A percentile compares a stretch with the other conserved stretches of the same genome.
phyloP scores from a whole-genome alignment of 1,140 invertebrate genomes.

The Zaprionus inermis region DNA sequence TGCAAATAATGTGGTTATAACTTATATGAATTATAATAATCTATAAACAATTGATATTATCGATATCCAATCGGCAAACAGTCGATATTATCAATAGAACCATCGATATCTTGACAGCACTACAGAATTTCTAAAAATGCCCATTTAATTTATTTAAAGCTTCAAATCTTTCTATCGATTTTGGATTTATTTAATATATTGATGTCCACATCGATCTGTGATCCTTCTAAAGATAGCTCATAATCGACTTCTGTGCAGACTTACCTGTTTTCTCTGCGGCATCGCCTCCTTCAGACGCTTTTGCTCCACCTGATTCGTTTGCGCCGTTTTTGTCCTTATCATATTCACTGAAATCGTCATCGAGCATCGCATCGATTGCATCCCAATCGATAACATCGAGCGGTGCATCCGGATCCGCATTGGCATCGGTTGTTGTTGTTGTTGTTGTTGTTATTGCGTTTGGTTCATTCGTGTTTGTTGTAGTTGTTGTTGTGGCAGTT shows the following conservation, averaged over 20 bases:
- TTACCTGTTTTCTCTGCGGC: slow-evolving; percentile 94
- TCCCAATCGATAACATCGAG: slow-evolving; percentile 82
- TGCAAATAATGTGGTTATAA: too few relatives aligned
- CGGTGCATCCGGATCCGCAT: slow-evolving; percentile 73
- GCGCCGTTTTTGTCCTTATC: slow-evolving; percentile 83
- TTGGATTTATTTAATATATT: too few relatives aligned
- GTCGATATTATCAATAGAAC: too few relatives aligned
- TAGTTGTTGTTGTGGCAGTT: slow-evolving; percentile 27
- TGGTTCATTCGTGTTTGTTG: slow-evolving; percentile 57
- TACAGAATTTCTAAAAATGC: too few relatives aligned
- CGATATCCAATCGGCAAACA: too few relatives aligned
- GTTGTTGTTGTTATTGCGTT: slow-evolving; percentile 43
- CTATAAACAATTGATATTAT: too few relatives aligned
- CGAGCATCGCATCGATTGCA: slow-evolving; percentile 80
- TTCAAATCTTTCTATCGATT: too few relatives aligned
- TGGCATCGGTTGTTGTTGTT: slow-evolving; percentile 53
- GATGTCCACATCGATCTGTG: too few relatives aligned
- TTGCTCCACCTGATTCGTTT: slow-evolving; percentile 85
- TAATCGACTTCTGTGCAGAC: slow-evolving; percentile 28
- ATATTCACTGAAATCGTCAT: slow-evolving; percentile 83
- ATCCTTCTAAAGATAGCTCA: neutral
- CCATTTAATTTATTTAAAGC: too few relatives aligned
- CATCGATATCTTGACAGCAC: too few relatives aligned
- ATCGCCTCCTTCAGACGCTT: slow-evolving; percentile 88
- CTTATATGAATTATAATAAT: too few relatives aligned